Percentiles rank a stretch among this genome's conserved stretches.
phyloP scores from a whole-genome alignment of 2,797 vertebrate species.

The Epinephelus malabaricus region DNA sequence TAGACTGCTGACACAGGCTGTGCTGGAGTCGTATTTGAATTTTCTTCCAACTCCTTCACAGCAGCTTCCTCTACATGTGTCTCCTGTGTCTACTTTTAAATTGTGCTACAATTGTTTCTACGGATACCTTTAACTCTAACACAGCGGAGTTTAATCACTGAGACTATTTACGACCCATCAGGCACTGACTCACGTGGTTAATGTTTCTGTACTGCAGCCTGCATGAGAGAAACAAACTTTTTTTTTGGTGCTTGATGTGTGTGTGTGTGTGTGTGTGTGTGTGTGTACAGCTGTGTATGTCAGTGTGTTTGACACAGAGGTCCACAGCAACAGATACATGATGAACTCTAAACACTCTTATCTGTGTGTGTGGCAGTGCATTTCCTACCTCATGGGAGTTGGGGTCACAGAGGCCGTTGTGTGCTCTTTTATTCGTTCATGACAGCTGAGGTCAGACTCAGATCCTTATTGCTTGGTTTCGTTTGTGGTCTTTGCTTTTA shows the following conservation, averaged over 20 bases:
- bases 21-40: background rate
- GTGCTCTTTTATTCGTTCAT: background rate
- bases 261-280: conserved; percentile 28
- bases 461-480: background rate
- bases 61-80: background rate
- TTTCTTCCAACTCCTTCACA: background rate
- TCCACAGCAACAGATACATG: background rate
- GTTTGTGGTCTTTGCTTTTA: background rate
- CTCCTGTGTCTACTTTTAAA: background rate
- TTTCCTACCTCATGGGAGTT: background rate
- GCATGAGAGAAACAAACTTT: background rate
- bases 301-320: background rate
- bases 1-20: background rate
- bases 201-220: conserved; percentile 11
- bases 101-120: background rate
- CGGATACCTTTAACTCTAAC: conserved; percentile 6
- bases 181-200: conserved; percentile 3
- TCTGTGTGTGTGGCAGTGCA: background rate
- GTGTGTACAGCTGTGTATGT: conserved; percentile 15
- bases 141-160: conserved; percentile 54
- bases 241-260: conserved; percentile 6
- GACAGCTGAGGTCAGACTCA: background rate
- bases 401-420: background rate
- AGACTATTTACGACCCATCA: conserved; percentile 17
- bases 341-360: background rate